These are phyloP conservation scores for Hypselothyrea guttata DNA, from an alignment of 2,888 invertebrate genomes.

Conservation along the genomic window DNA sequence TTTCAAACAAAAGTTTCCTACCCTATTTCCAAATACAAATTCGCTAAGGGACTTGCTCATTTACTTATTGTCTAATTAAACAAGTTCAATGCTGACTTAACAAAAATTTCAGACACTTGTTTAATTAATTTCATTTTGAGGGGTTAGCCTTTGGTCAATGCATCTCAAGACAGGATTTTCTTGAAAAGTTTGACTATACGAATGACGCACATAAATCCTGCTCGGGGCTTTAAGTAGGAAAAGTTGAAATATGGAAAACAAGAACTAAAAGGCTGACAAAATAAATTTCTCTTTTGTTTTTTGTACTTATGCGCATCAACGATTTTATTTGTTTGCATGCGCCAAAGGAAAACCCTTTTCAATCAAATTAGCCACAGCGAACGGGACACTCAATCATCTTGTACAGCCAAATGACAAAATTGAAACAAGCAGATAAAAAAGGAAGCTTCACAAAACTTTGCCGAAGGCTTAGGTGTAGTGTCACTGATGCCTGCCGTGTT, in stretches of 20 bases:
- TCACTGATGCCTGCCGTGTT: slow-evolving; percentile 2
- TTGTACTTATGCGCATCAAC: slow-evolving; percentile 47
- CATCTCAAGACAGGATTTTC: background rate
- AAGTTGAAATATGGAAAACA: background rate
- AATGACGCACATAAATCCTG: slow-evolving; percentile 17
- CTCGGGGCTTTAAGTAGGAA: slow-evolving; percentile 1
- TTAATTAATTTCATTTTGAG: slow-evolving; percentile 43
- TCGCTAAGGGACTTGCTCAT: too few relatives aligned
- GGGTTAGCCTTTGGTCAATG: slow-evolving; percentile 3
- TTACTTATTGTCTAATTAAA: background rate
- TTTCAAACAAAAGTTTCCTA: too few relatives aligned
- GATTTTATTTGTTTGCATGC: slow-evolving; percentile 57
- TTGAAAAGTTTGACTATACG: slow-evolving; percentile 14
- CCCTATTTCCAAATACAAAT: too few relatives aligned
- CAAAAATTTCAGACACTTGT: slow-evolving; percentile 25
- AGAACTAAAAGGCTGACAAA: slow-evolving; percentile 13
- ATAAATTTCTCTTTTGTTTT: slow-evolving; percentile 16
- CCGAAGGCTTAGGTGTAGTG: background rate
- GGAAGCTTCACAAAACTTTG: background rate
- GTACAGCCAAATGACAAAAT: slow-evolving; percentile 31
- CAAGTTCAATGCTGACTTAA: background rate
- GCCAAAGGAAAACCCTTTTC: slow-evolving; percentile 57
- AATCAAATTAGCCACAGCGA: slow-evolving; percentile 61
- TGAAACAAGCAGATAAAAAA: slow-evolving; percentile 5
- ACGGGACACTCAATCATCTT: slow-evolving; percentile 56